Evolutionary conservation across 2,797 vertebrate genomes (phyloP), one percentile per base, ranked within the genome.

Genomic region (Loriculus beryllinus): DNA sequence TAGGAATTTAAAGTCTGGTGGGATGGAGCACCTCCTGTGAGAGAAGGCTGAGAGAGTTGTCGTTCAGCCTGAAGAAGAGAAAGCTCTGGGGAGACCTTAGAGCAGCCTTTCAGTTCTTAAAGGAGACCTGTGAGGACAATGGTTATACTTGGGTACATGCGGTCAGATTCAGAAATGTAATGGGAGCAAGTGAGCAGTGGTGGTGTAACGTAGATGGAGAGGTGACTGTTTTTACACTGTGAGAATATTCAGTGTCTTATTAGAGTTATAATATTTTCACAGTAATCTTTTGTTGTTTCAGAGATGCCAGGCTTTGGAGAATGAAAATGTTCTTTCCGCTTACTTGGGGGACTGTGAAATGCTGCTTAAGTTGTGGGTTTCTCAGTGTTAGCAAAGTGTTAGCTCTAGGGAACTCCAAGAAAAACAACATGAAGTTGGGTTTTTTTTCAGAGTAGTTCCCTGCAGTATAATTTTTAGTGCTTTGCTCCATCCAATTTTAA

Each of bases 401-500:
- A 82, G 82, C 84, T 93, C 83, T 85, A 62, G 88, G 93, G 90
- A 92, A 65, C 78, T 92, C 86, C 37, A 47, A 93, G 88, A 91
- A 96, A 86, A 92, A 92, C 83, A 93, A 84, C 88, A 62, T 51
- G 52, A 81, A 93, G 52, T 42, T 67, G 0, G 14, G 56, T 0
- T 2, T 49, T 59, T 63, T 88, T 89, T 22, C 75, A 57, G 57
- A 71, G 86, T 64, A 74, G 64, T 71, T 96, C 90, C 90, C 90
- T 20, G 28, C 1, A 3, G 88, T 95, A 64, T 93, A 74, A 95
- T 90, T 95, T 95, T 93, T 90, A 95, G 57, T 91, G 75, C 75
- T 95, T 89, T 91, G 81, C 93, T 95, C 79, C 69, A 93, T 84
- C 78, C 65, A 68, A 26, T 93, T 96, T 91, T 90, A 95, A 95